Evolutionary conservation across 2,113 vertebrate species (phyloP), one percentile per base, ranked within the genome.

Genomic region (Equus quagga): DNA sequence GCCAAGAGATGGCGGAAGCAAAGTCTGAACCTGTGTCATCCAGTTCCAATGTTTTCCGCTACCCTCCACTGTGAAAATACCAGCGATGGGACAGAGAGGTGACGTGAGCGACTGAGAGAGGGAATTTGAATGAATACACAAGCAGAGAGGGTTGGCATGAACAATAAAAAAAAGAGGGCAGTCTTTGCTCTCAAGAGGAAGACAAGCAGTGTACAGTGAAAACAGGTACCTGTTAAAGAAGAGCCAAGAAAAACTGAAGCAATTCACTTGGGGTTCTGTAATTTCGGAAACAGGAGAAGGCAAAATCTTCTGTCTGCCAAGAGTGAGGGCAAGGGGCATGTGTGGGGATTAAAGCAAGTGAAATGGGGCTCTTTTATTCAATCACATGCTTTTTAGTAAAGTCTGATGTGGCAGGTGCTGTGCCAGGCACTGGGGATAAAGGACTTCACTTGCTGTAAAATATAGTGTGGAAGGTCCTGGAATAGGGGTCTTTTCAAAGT

Each of bases 361-460:
- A 92, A 97, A 95, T 60, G 44, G 73, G 83, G 69, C 82, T 96
- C 73, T 65, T 96, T 95, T 73, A 93, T 86, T 75, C 41, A 80
- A 80, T 73, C 69, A 86, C 44, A 94, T 51, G 75, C 58, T 64
- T 92, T 79, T 96, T 75, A 96, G 90, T 49, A 92, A 96, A 82
- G 82, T 56, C 73, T 4, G 36, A 23, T 62, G 23, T 44, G 85
- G 72, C 82, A 49, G 62, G 49, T 58, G 78, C 60, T 84, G 14
- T 46, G 79, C 78, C 89, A 78, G 65, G 73, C 87, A 49, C 80
- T 46, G 31, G 49, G 79, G 65, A 88, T 78, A 93, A 94, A 95
- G 80, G 76, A 62, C 60, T 75, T 58, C 31, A 33, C 72, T 87
- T 19, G 1, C 75, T 92, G 23, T 80, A 92, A 96, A 97, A 87